Percentiles rank a stretch among this genome's conserved stretches.
Conservation (phyloP, 2,797 vertebrate genomes). For the Gorsachius magnificus region DNA sequence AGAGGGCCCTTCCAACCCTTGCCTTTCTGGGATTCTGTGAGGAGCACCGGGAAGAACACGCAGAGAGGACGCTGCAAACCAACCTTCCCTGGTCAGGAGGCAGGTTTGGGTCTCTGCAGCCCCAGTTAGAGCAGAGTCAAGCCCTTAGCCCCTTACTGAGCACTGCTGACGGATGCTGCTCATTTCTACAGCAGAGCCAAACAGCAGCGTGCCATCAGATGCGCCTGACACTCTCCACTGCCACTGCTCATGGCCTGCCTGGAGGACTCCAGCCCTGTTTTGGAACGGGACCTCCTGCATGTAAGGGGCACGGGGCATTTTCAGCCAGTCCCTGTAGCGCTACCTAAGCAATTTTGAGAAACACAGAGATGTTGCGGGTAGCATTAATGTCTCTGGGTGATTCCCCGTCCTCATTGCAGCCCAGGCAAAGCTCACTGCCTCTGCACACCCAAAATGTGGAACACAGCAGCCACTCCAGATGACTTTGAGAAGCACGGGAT, state of each 20-base stretch:
- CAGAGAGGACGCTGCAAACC: background rate
- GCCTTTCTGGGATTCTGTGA: too few relatives aligned
- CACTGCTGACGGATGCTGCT: background rate
- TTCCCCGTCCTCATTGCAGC: background rate
- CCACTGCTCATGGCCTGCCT: background rate
- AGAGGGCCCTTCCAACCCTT: too few relatives aligned
- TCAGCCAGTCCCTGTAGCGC: background rate
- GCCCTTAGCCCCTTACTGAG: rapidly evolving
- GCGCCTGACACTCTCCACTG: background rate
- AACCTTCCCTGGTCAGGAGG: background rate
- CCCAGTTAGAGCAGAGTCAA: background rate
- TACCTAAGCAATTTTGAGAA: background rate
- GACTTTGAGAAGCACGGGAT: background rate
- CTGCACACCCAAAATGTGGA: background rate
- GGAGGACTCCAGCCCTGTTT: rapidly evolving
- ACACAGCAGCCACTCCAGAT: background rate
- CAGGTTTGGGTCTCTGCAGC: background rate
- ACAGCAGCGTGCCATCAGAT: background rate
- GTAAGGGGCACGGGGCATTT: background rate
- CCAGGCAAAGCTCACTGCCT: background rate
- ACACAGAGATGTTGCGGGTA: background rate
- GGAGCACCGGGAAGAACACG: background rate
- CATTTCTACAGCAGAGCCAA: rapidly evolving
- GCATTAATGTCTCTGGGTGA: background rate
- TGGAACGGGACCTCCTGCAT: rapidly evolving